Evolutionary conservation across 2,113 vertebrate genomes (phyloP), one percentile per base, ranked within the genome.

Genomic region (Paedocypris sp.): DNA sequence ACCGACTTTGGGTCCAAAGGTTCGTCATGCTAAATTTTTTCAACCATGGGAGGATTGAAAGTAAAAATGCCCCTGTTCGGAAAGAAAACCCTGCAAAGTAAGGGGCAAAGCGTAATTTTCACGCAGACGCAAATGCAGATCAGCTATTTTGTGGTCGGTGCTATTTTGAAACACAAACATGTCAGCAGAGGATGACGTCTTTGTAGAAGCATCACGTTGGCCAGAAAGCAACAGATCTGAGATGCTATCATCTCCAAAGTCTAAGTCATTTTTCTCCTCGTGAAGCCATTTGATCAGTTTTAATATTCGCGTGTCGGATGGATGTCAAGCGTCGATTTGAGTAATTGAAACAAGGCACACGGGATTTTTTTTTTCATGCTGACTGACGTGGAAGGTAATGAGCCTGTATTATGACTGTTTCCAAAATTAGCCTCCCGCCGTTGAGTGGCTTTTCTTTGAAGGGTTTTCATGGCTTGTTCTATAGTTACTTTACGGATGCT

Each of bases 351-450:
- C 26, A 43, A 19, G 16, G 19, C 46, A 23, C 25, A 13, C 28
- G 23, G 38, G 58, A 23, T 59, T 19, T 47, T 36, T 54, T 47
- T 47, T 36, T 54, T 47, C 28, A 16, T 29, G 20, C 28, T 38
- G 33, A 46, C 50, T 47, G 58, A 62, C 51, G 38, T 53, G 26
- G 38, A 41, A 38, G 46, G 58, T 62, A 62, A 62, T 56, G 58
- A 42, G 35, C 16, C 42, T 49, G 41, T 31, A 49, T 42, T 57
- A 35, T 49, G 22, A 19, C 32, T 41, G 42, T 32, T 49, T 35
- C 59, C 51, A 42, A 68, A 56, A 68, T 47, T 62, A 62, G 43
- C 39, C 25, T 23, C 16, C 49, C 18, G 41, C 57, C 48, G 35
- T 39, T 54, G 51, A 53, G 28, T n/a, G 20, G 15, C 3, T n/a